Percentiles rank a stretch among this genome's conserved stretches.
phyloP scores from a whole-genome alignment of 2,113 vertebrate species.

The Felis chaus region DNA sequence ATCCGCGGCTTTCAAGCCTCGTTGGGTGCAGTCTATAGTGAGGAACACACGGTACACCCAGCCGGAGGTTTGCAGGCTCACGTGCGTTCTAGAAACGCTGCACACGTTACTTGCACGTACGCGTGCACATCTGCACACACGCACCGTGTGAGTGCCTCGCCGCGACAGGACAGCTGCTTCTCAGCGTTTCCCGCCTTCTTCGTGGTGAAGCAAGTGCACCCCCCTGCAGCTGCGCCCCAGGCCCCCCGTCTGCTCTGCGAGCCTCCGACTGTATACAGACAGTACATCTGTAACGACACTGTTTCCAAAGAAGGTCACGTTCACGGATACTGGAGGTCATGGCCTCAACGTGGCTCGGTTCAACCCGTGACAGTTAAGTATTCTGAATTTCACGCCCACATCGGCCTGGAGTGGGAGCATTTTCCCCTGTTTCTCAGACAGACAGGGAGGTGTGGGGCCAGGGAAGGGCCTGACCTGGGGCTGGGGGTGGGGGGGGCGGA shows the following conservation, averaged over 20 bases:
- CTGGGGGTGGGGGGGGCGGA: background rate
- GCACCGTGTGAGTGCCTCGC: background rate
- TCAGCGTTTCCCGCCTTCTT: background rate
- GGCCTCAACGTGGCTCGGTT: background rate
- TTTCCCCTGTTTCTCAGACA: background rate
- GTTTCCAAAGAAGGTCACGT: background rate
- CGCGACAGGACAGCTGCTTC: too few species aligned
- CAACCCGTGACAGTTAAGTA: background rate
- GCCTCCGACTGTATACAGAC: too few species aligned
- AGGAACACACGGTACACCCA: background rate
- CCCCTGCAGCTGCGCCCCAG: too few species aligned
- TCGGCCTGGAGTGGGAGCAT: background rate
- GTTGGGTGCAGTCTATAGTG: background rate
- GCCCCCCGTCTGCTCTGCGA: background rate
- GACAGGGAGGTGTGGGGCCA: accelerated
- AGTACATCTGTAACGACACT: background rate
- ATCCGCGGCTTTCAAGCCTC: background rate
- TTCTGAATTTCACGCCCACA: background rate
- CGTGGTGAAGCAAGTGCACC: background rate
- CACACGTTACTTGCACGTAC: background rate
- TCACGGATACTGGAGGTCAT: background rate
- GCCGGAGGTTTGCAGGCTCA: background rate
- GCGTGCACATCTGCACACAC: background rate
- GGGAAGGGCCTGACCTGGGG: background rate
- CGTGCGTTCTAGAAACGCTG: background rate